Evolutionary conservation across 2,888 invertebrate species (phyloP).

Genomic region (Agonopterix arenella): DNA sequence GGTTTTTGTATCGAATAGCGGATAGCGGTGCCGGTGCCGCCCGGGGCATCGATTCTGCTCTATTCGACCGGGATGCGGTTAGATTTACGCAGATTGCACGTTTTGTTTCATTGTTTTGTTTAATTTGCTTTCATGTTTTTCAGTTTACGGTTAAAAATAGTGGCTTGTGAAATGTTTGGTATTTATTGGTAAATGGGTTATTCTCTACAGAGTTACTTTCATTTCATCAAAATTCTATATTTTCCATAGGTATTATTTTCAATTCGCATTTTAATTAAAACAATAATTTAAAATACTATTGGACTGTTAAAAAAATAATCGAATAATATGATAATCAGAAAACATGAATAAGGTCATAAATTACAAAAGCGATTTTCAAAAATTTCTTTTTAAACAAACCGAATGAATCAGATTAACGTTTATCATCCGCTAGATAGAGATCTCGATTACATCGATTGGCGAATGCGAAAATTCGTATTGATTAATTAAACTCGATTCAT

Average conservation of each 20-base stretch:
- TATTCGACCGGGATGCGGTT: constrained; percentile 27
- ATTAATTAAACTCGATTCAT: constrained; percentile 53
- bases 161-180: too few relatives aligned
- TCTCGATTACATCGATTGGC: constrained; percentile 35
- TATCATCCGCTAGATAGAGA: constrained; percentile 41
- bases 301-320: too few relatives aligned
- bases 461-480: constrained; percentile 34
- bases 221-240: too few relatives aligned
- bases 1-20: constrained; percentile 51
- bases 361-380: not conserved
- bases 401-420: constrained; percentile 16
- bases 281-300: too few relatives aligned
- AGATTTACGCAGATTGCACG: constrained; percentile 12
- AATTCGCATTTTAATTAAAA: too few relatives aligned
- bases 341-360: not conserved
- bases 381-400: constrained; percentile 14
- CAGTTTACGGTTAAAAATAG: not conserved
- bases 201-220: too few relatives aligned
- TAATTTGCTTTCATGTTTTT: not conserved
- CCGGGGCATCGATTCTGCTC: constrained; percentile 18
- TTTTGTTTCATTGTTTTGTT: constrained; percentile 7
- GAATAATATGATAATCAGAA: not conserved
- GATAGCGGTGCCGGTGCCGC: constrained; percentile 25
- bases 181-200: too few relatives aligned
- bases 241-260: too few relatives aligned